Evolutionary conservation across 2,797 vertebrate species (phyloP), one percentile per base, ranked within the genome.

Genomic region (Microctenopoma lineatum): DNA sequence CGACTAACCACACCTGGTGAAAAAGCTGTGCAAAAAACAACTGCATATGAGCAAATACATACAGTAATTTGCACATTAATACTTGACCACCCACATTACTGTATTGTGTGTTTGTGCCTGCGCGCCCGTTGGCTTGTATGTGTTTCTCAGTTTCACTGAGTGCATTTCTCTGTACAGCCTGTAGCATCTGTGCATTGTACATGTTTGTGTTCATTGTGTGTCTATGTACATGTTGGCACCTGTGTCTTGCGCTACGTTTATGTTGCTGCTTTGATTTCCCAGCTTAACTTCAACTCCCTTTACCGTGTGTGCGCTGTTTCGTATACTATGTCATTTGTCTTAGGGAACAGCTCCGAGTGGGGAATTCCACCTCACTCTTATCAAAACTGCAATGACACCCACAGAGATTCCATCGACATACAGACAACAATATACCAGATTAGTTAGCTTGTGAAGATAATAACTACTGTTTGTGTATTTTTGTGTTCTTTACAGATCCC

Each of bases 341-440:
- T 63, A 39, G 8, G 48, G 81, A 90, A 70, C 81, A 86, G 75
- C 60, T 44, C 62, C 71, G 32, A 36, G 65, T 32, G 80, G 85
- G 88, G 44, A 79, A 81, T 89, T 87, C 76, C 80, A 55, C 47
- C 61, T 61, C 47, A 16, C 55, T 70, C 41, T 29, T 25, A 38
- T 68, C 8, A 81, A 62, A 73, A 46, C 48, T 32, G 10, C 21
- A 73, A 68, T 48, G 60, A 62, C 46, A 77, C 61, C 66, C 55
- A 16, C 18, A 71, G 65, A 59, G 73, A 55, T 73, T 75, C 73
- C 54, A 53, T 58, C 54, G 42, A 32, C 46, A 42, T 59, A 65
- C 53, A 48, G 32, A 67, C 50, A 81, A 79, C 78, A 67, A 65
- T 71, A 50, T 59, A 62, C 52, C 27, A 59, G 59, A 18, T 71